These are phyloP conservation scores for Cryptoprocta ferox DNA, from an alignment of 2,797 vertebrate genomes.

Conservation along the genomic window DNA sequence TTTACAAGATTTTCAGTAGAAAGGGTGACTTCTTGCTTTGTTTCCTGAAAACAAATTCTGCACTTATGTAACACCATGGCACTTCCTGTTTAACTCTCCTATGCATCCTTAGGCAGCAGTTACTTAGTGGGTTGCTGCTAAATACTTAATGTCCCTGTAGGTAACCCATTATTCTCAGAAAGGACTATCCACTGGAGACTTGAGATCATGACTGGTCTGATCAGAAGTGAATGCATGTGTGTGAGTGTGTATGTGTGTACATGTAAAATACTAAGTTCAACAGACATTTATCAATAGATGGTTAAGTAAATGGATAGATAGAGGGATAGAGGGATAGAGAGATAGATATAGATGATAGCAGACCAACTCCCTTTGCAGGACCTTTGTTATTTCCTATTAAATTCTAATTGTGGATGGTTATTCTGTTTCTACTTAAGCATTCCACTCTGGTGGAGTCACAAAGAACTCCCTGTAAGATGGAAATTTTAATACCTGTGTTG, in stretches of 20 bases:
- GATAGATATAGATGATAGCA: background rate
- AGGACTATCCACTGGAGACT: background rate
- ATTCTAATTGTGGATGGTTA: slow-evolving; percentile 31
- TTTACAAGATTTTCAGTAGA: background rate
- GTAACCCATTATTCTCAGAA: slow-evolving; percentile 62
- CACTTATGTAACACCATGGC: background rate
- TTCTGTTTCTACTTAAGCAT: slow-evolving; percentile 73
- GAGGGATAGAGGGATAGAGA: too few species aligned
- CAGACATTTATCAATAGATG: background rate
- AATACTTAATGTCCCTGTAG: slow-evolving; percentile 60
- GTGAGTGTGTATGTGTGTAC: background rate
- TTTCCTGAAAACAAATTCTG: slow-evolving; percentile 37
- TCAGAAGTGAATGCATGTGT: background rate
- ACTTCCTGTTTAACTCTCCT: slow-evolving; percentile 52
- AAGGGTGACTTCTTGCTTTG: background rate
- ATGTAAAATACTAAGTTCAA: background rate
- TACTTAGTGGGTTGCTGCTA: slow-evolving; percentile 44
- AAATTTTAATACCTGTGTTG: slow-evolving; percentile 63
- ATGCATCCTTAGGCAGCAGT: slow-evolving; percentile 18
- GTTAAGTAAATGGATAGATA: background rate
- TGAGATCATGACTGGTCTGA: slow-evolving; percentile 35
- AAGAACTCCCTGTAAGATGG: slow-evolving; percentile 61
- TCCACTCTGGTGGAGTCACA: slow-evolving; percentile 56
- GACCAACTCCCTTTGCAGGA: background rate
- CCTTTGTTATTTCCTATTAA: slow-evolving; percentile 18